Evolutionary conservation across 2,888 invertebrate species (phyloP), one percentile per base, ranked within the genome.

Genomic region (Mythimna albipuncta): DNA sequence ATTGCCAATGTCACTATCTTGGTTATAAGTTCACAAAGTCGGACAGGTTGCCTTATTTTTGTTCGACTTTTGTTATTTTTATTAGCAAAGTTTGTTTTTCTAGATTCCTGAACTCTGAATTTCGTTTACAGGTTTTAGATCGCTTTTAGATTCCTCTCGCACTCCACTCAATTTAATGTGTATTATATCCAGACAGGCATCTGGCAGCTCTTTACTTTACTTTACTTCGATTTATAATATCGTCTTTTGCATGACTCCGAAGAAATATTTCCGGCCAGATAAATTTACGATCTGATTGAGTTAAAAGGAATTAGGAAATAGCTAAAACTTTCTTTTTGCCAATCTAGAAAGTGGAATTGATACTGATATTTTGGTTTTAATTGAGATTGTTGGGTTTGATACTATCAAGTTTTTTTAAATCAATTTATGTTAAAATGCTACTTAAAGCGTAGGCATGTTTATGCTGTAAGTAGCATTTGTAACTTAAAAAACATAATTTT

Each of bases 261-360:
- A 61, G 4, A 32, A 47, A n/a, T 9, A 35, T 62, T 75, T 77
- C 50, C n/a, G 69, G 57, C 19, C 16, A n/a, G 19, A 52, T 58
- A 50, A n/a, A 59, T 76, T 76, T 26, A 41, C 26, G 11, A 52
- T 32, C 41, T 69, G 50, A 58, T 58, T 63, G 11, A 63, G 16
- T 63, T 41, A 58, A 55, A 41, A 41, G 7, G 32, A 35, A 67
- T 41, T 7, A 41, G 38, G n/a, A 68, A 74, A 62, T 41, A 5
- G 38, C 16, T 54, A 54, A 58, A 71, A 70, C 71, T 70, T 77
- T 58, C 26, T 63, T 63, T 74, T 77, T 63, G 10, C 1, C 10
- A 19, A 21, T 63, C 58, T 71, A 78, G 62, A 78, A 59, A 64
- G 52, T 71, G 19, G n/a, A 61, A 41, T 55, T 41, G 7, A 44